Evolutionary conservation across 2,888 invertebrate genomes (phyloP), one percentile per base, ranked within the genome.

Genomic region (Oscheius sp.): DNA sequence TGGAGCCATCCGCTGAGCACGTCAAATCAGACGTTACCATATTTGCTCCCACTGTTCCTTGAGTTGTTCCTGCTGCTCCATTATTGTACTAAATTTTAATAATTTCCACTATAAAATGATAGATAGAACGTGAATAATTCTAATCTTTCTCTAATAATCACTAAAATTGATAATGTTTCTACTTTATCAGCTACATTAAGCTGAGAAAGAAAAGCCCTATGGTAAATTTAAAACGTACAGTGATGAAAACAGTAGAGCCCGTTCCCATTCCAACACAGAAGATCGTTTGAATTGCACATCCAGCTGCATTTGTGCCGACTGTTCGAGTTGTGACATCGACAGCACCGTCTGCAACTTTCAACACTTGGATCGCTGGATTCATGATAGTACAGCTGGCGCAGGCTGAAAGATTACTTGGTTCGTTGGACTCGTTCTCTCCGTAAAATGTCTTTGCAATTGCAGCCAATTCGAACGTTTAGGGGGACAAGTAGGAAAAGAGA

Each of bases 281-380:
- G 25, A 65, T 37, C 2, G 53, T 53, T 34, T 55, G 37, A 25
- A 34, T 52, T 17, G 65, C 65, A 29, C 65, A 65, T 37, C 53
- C 65, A 4, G 42, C 27, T 25, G 20, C 39, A 23, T 65, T 39
- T 3, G 27, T 2, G 2, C 48, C 48, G 1, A 65, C 15, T 2
- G 53, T 53, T 39, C 55, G 53, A 10, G 27, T 39, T 6, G 25
- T 23, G 20, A 65, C 23, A n/a, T 2, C 4, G 10, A 25, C 42
- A 8, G 20, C 27, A 39, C 65, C 65, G 15, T 23, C 39, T 17
- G 23, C 27, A 4, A 53, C 5, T 42, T 25, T 31, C 2, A 55
- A 10, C 2, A 53, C 25, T 52, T 53, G 29, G n/a, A 65, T 65
- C 2, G 39, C 29, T 23, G 65, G 65, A 55, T 37, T 53, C 6